A percentile compares a stretch with the other conserved stretches of the same genome.
phyloP scores from a whole-genome alignment of 2,888 invertebrate species.

The Bruchidius siliquastri region DNA sequence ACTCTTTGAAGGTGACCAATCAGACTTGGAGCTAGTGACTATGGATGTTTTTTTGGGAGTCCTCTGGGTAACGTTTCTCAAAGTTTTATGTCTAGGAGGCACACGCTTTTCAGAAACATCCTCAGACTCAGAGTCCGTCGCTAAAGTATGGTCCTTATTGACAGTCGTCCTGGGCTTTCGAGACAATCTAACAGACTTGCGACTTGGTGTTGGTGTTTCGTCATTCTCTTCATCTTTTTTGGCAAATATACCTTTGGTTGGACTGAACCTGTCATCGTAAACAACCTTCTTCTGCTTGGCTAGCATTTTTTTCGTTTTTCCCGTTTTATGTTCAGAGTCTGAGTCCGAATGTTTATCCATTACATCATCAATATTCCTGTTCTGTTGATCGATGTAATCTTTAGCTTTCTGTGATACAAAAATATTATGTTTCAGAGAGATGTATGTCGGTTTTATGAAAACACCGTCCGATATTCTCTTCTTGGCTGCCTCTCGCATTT shows the following conservation, averaged over 20 bases:
- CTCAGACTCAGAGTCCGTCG: slow-evolving; percentile 1
- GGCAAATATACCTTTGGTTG: neutral
- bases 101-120: neutral
- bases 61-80: neutral
- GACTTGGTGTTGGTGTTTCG: slow-evolving; percentile 3
- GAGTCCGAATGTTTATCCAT: slow-evolving; percentile 1
- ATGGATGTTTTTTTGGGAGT: neutral
- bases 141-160: neutral
- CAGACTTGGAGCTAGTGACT: no score
- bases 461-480: slow-evolving; percentile 13
- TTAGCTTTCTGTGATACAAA: slow-evolving; percentile 13
- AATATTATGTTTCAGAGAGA: slow-evolving; percentile 4
- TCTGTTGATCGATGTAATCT: slow-evolving; percentile 10
- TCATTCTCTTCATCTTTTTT: neutral
- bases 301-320: slow-evolving; percentile 4
- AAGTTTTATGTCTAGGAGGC: neutral
- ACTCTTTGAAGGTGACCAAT: no score
- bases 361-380: slow-evolving; percentile 6
- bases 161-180: neutral
- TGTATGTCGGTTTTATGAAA: slow-evolving; percentile 10
- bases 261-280: neutral
- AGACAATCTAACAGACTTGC: slow-evolving; percentile 15
- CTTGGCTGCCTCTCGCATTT: slow-evolving; percentile 14
- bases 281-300: neutral
- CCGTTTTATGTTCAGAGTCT: slow-evolving; percentile 3